Evolutionary conservation across 2,113 vertebrate species (phyloP), one percentile per base, ranked within the genome.

Genomic region (Bubalus kerabau): DNA sequence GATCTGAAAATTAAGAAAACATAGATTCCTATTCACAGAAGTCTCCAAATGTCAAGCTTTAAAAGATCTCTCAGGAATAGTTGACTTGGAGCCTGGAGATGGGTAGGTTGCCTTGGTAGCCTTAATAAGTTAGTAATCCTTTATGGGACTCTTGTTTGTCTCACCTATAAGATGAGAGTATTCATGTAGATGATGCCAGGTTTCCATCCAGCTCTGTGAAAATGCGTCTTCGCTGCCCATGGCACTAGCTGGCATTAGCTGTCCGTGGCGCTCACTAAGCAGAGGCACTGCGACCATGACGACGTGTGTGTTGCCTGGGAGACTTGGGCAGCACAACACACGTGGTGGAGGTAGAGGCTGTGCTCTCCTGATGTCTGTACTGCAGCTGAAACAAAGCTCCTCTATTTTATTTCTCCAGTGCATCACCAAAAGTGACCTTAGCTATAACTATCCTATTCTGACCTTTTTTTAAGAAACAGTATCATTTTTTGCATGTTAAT

Each of bases 151-250:
- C 54, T 36, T n/a, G 43, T 19, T 57, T 87, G 26, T 89, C 60
- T 81, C 52, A 59, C 67, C 50, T 56, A 4, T 56, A 36, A 15
- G 43, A 84, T 1, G 7, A 87, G 50, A 8, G 28, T 4, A 0
- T 50, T 7, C 24, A 30, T 14, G 1, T 28, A 24, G 30, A 36
- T 0, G 6, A 62, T 19, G 30, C 48, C 19, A 17, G 7, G 21
- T 64, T 93, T 88, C 87, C 78, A 26, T 30, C 81, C 40, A 13
- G 36, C 67, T 88, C 83, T 40, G 54, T 23, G 57, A 30, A 8
- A 7, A 2, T 28, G 13, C 50, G 0, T 16, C 23, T 1, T 46
- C 4, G 1, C 85, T 56, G 28, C 28, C n/a, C n/a, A 2, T 71
- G 67, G n/a, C 64, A 71, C n/a, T 71, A 5, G n/a, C n/a, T 21